Evolutionary conservation across 2,888 invertebrate genomes (phyloP).

Genomic region (Rhimphoctona megacephalus): DNA sequence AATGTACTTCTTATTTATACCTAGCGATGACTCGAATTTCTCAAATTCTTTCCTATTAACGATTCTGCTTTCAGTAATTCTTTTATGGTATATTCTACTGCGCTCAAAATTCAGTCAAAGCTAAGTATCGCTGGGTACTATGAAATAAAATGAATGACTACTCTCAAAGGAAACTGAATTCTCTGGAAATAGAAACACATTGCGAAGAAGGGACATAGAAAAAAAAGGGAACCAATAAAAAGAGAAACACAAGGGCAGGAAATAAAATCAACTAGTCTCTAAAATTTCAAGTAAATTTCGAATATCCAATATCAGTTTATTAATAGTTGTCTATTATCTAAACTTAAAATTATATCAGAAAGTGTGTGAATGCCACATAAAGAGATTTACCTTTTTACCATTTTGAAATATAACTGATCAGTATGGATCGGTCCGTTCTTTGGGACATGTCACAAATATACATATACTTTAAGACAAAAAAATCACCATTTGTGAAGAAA

Average conservation of each 20-base stretch:
- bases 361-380: not conserved
- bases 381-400: not conserved
- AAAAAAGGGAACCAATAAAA: not conserved
- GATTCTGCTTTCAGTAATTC: not conserved
- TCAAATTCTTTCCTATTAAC: not conserved
- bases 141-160: constrained; percentile 22
- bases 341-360: not conserved
- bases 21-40: not conserved
- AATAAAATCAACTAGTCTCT: too few relatives aligned
- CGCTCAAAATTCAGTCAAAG: not conserved
- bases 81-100: not conserved
- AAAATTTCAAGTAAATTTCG: too few relatives aligned
- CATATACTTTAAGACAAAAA: not conserved
- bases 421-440: not conserved
- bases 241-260: not conserved
- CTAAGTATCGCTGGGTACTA: not conserved
- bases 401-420: not conserved
- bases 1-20: not conserved
- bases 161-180: not conserved
- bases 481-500: not conserved
- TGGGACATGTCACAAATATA: too few relatives aligned
- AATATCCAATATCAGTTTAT: too few relatives aligned
- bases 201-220: not conserved
- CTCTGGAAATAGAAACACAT: not conserved
- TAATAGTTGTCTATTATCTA: not conserved